Conservation (phyloP, 1,140 invertebrate species). For the Drosophila aff. region DNA sequence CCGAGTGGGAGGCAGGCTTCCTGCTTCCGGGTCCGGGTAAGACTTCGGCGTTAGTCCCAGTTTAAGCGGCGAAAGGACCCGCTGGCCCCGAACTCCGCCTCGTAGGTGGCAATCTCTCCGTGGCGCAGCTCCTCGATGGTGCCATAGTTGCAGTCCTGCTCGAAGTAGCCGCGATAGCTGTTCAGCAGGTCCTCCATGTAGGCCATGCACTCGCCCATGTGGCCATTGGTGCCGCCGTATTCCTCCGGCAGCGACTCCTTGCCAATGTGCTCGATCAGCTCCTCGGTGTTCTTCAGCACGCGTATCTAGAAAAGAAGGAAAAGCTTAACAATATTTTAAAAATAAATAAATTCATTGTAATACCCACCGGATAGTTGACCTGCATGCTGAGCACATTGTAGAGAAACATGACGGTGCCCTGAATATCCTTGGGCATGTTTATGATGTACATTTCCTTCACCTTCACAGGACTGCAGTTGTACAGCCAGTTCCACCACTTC, state of each 20-base stretch:
- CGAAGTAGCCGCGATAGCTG: constrained; percentile 85
- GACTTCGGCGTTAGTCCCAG: constrained; percentile 57
- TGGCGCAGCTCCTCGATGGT: constrained; percentile 87
- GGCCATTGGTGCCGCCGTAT: constrained; percentile 86
- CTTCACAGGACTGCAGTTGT: constrained; percentile 86
- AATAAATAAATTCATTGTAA: too few species aligned
- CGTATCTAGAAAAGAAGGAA: constrained; percentile 42
- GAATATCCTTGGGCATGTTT: constrained; percentile 85
- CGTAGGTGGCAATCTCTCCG: constrained; percentile 87
- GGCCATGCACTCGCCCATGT: constrained; percentile 85
- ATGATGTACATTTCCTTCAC: constrained; percentile 86
- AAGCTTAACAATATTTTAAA: neutral
- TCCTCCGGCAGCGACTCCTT: constrained; percentile 86
- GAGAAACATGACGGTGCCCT: constrained; percentile 66
- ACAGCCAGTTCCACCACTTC: constrained; percentile 84
- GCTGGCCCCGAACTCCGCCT: constrained; percentile 87
- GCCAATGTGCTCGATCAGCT: constrained; percentile 86
- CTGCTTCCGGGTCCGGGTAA: constrained; percentile 4
- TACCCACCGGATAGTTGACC: constrained; percentile 69
- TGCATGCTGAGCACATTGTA: constrained; percentile 72
- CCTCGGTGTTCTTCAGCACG: constrained; percentile 79
- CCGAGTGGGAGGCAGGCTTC: neutral
- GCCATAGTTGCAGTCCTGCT: constrained; percentile 86
- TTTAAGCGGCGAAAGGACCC: constrained; percentile 88
- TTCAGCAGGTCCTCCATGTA: constrained; percentile 87